Evolutionary conservation across 2,113 vertebrate genomes (phyloP).

Genomic region (Cebidichthys violaceus): DNA sequence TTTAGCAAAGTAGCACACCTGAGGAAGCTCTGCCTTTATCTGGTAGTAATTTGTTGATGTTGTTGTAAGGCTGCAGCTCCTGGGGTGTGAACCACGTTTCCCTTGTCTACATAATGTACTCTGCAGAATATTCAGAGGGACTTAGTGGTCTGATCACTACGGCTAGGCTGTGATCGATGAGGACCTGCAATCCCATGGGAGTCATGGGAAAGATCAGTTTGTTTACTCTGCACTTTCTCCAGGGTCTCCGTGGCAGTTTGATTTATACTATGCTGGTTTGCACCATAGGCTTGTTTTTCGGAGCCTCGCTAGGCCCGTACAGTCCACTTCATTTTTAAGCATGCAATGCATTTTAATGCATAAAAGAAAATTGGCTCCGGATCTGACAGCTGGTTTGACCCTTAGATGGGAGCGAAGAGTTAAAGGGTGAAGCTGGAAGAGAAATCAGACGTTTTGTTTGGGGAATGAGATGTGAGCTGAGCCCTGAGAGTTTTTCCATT

Average conservation of each 20-base stretch:
- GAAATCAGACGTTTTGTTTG: constrained; percentile 72
- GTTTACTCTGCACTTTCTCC: constrained; percentile 84
- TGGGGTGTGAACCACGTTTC: constrained; percentile 46
- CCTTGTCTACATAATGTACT: constrained; percentile 39
- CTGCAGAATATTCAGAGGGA: constrained; percentile 59
- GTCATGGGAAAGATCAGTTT: constrained; percentile 78
- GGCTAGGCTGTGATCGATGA: constrained; percentile 77
- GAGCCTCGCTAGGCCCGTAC: constrained; percentile 33
- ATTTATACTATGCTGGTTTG: constrained; percentile 75
- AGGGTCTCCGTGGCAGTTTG: constrained; percentile 76
- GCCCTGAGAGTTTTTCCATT: constrained; percentile 64
- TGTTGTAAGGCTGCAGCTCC: constrained; percentile 35
- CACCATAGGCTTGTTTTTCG: constrained; percentile 60
- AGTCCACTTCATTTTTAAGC: constrained; percentile 61
- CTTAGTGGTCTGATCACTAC: constrained; percentile 50
- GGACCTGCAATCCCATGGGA: constrained; percentile 64
- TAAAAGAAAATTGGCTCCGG: constrained; percentile 59
- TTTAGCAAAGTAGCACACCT: constrained; percentile 29
- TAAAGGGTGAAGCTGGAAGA: constrained; percentile 61
- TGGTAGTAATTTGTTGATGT: constrained; percentile 27
- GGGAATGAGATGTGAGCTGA: constrained; percentile 60
- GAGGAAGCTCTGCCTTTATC: constrained; percentile 51
- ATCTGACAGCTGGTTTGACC: constrained; percentile 64
- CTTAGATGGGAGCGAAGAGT: constrained; percentile 51
- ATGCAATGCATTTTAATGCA: constrained; percentile 68